Evolutionary conservation across 2,113 vertebrate species (phyloP).

Genomic region (Oreochromis niloticus): DNA sequence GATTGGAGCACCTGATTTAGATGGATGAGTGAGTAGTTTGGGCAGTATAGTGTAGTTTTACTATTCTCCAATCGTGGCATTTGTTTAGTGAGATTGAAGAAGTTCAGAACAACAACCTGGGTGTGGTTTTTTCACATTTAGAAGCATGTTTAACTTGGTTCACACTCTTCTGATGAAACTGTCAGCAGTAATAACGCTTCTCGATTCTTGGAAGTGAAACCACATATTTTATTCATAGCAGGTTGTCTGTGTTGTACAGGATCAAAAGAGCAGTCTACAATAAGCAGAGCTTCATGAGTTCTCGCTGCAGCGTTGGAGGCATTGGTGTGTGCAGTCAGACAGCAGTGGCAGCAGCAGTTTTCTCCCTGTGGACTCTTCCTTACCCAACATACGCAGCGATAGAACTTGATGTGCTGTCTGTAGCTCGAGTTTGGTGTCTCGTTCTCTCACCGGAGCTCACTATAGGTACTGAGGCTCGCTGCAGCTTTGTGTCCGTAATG

Average conservation of each 20-base stretch:
- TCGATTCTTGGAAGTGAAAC: background rate
- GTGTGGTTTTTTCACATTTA: background rate
- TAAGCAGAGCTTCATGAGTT: background rate
- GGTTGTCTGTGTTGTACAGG: background rate
- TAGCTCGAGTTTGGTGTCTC: conserved; percentile 4
- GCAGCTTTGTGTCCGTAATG: background rate
- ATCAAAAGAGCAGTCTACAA: background rate
- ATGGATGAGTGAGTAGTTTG: background rate
- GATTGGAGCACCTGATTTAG: background rate
- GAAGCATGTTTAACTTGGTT: background rate
- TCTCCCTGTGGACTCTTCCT: conserved; percentile 3
- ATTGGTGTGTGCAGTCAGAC: background rate
- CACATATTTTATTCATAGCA: background rate
- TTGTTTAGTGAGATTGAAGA: background rate
- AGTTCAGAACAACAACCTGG: background rate
- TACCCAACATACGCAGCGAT: background rate
- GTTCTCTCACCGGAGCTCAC: background rate
- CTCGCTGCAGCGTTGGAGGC: background rate
- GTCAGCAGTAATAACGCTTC: background rate
- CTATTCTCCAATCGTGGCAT: background rate
- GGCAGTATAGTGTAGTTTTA: background rate
- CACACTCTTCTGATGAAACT: background rate
- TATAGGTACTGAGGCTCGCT: background rate
- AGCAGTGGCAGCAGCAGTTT: background rate
- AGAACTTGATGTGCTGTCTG: background rate